Evolutionary conservation across 2,113 vertebrate genomes (phyloP).

Genomic region (Leptobrachium leishanense): DNA sequence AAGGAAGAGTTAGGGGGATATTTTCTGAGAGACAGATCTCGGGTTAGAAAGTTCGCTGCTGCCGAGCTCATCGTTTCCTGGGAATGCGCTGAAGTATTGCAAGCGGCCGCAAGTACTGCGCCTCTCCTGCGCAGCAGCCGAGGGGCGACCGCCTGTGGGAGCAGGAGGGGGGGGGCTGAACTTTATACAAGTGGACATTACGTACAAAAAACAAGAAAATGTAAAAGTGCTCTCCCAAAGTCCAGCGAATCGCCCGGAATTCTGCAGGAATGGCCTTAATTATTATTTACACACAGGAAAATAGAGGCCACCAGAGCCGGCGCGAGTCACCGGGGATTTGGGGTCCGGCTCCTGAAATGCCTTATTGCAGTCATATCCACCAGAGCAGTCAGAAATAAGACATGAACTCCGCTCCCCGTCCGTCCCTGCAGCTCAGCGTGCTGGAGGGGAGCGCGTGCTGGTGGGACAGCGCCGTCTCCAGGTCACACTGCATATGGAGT

Average conservation of each 20-base stretch:
- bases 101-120: conserved; percentile 3
- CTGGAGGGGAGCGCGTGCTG: not conserved
- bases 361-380: not conserved
- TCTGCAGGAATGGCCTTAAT: not conserved
- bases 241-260: conserved; percentile 5
- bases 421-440: not conserved
- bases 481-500: not conserved
- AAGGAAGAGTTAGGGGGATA: not conserved
- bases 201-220: not conserved
- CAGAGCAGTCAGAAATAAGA: not conserved
- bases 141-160: not conserved
- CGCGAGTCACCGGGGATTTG: not conserved
- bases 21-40: no score
- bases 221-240: conserved; percentile 22
- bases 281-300: conserved; percentile 3
- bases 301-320: not conserved
- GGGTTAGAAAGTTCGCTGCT: not conserved
- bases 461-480: not conserved
- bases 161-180: not conserved
- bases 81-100: not conserved
- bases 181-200: conserved; percentile 1
- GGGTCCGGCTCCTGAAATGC: not conserved
- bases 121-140: not conserved
- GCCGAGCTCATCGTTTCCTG: conserved; percentile 2
- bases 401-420: not conserved